Evolutionary conservation across 1,140 invertebrate species (phyloP), one percentile per base, ranked within the genome.

Genomic region (Lordiphosa clarofinis): DNA sequence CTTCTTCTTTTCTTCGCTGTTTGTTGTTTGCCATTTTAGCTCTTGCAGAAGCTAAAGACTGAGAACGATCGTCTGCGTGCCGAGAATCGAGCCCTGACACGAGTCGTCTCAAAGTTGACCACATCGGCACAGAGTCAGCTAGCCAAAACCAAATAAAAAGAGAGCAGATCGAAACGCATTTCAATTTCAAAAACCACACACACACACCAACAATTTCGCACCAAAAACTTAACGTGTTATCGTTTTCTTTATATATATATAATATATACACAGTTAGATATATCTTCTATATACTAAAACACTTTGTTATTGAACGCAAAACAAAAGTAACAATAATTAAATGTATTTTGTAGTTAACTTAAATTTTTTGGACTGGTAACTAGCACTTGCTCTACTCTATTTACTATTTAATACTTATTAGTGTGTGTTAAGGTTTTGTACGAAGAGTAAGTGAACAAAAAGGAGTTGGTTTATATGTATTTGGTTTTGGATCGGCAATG

Each of bases 21-120:
- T 66, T 53, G 67, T 57, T 63, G 63, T 76, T 57, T 61, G 68
- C 84, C 59, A 73, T 97, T 50, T 91, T 96, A 98, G 97, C 96
- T 96, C 95, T 95, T 97, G 91, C 95, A 97, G 95, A 97, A 96
- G 92, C 93, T 97, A 92, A 97, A 97, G 95, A 94, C 95, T 91
- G 96, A 98, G 93, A 97, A 97, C 93, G 96, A 97, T 93, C 94
- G 95, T 92, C 92, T 97, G 93, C 95, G 95, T 92, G 95, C 96
- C 89, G 96, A 98, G 94, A 98, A 98, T 92, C 94, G 95, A 90
- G 96, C 96, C 90, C 93, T 97, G 90, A 97, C 96, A 90, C 94
- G 96, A 90, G 96, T 97, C 91, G 96, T 97, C 91, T 96, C 95
- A 92, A 97, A 97, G 94, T 93, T 97, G 92, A 97, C 95, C 92